phyloP scores from a whole-genome alignment of 2,888 invertebrate species.

The Alentia gelatinosa region DNA sequence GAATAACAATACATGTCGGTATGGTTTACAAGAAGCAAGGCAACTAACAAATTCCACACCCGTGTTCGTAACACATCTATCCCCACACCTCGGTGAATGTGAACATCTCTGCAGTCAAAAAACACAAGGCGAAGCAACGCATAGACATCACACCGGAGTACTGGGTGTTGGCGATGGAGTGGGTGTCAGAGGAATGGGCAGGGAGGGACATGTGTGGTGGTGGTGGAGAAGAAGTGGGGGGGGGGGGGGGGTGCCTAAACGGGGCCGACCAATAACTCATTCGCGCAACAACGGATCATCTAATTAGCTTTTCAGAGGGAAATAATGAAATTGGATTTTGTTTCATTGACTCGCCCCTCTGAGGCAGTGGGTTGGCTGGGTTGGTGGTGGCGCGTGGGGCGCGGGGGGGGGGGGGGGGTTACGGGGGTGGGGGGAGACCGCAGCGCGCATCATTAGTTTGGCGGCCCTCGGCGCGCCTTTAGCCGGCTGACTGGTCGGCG shows the following conservation, averaged over 20 bases:
- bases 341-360: not conserved
- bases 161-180: not conserved
- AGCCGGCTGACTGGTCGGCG: not conserved
- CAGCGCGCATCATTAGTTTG: not conserved
- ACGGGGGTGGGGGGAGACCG: not conserved
- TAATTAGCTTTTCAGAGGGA: conserved; percentile 54
- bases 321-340: conserved; percentile 52
- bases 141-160: no score
- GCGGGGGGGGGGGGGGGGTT: not conserved
- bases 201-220: not conserved
- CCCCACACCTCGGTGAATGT: no score
- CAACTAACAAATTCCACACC: no score
- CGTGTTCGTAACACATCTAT: no score
- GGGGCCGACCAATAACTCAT: conserved; percentile 22
- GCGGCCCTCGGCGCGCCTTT: not conserved
- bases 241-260: not conserved
- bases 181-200: not conserved
- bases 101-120: no score
- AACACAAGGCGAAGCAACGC: no score
- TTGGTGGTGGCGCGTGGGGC: not conserved
- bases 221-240: not conserved
- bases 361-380: not conserved
- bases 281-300: conserved; percentile 25
- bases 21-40: no score
- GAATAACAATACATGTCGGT: no score